Conservation (phyloP, 1,140 invertebrate species). For the Ips nitidus region DNA sequence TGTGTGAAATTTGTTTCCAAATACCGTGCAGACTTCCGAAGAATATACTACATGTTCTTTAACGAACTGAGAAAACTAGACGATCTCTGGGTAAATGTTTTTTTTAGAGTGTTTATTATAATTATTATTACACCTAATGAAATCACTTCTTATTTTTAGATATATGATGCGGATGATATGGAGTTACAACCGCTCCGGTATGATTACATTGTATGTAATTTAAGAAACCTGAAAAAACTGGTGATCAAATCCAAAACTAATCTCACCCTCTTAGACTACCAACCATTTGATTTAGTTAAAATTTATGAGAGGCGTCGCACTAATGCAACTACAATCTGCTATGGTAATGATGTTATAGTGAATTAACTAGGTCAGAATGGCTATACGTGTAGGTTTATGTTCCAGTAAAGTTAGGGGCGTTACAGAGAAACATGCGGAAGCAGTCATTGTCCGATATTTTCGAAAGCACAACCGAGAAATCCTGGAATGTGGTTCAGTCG, state of each 20-base stretch:
- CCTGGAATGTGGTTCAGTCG: slow-evolving; percentile 16
- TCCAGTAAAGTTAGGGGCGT: slow-evolving; percentile 15
- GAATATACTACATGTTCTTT: slow-evolving; percentile 36
- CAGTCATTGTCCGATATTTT: slow-evolving; percentile 25
- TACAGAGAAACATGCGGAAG: slow-evolving; percentile 8
- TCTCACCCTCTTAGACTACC: slow-evolving; percentile 31
- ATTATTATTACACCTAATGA: slow-evolving; percentile 1
- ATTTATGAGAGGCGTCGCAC: slow-evolving; percentile 24
- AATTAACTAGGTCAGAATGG: no score
- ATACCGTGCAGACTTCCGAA: slow-evolving; percentile 25
- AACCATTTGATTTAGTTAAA: slow-evolving; percentile 29
- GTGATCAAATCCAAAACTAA: slow-evolving; percentile 35
- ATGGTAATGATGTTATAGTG: slow-evolving; percentile 14
- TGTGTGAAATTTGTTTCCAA: slow-evolving; percentile 36
- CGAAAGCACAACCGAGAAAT: slow-evolving; percentile 32
- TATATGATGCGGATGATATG: slow-evolving; percentile 27
- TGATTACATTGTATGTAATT: slow-evolving; percentile 31
- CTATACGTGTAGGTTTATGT: not conserved
- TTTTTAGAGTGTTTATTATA: slow-evolving; percentile 3
- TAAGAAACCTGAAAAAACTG: slow-evolving; percentile 29
- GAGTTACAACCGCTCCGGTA: slow-evolving; percentile 22
- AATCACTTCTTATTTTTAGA: slow-evolving; percentile 14
- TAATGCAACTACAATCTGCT: slow-evolving; percentile 25
- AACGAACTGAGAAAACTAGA: slow-evolving; percentile 29
- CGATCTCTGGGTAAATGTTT: slow-evolving; percentile 32